Conservation (phyloP, 2,888 invertebrate genomes). For the Lasiommata megera region DNA sequence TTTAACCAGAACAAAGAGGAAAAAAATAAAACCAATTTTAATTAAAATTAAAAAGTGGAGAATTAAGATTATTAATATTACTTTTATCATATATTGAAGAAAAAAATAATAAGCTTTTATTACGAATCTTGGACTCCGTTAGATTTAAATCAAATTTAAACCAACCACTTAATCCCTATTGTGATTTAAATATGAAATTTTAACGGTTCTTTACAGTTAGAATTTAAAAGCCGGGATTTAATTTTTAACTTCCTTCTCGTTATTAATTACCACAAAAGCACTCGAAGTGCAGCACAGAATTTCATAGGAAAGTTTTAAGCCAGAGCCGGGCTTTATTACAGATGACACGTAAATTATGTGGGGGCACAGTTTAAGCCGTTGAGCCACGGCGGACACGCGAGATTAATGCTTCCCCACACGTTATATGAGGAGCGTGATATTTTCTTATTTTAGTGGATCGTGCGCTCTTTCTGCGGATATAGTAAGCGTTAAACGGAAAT, state of each 20-base stretch:
- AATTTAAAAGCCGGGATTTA: neutral
- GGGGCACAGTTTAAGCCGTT: constrained; percentile 10
- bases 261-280: neutral
- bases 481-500: neutral
- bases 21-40: too few relatives aligned
- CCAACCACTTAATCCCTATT: too few relatives aligned
- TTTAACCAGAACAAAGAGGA: too few relatives aligned
- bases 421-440: constrained; percentile 1
- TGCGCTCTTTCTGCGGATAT: neutral
- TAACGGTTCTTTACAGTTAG: too few relatives aligned
- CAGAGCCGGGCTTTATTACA: neutral
- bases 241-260: neutral
- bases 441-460: constrained; percentile 4
- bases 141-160: too few relatives aligned
- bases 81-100: too few relatives aligned
- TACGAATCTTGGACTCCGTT: too few relatives aligned
- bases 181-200: too few relatives aligned
- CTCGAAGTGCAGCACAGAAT: constrained; percentile 3
- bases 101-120: too few relatives aligned
- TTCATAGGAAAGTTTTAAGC: constrained; percentile 6
- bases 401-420: constrained; percentile 9
- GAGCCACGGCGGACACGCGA: neutral
- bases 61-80: too few relatives aligned
- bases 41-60: too few relatives aligned
- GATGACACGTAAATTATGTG: constrained; percentile 14